Conservation (phyloP, 1,140 invertebrate species). For the Drosophila miranda region DNA sequence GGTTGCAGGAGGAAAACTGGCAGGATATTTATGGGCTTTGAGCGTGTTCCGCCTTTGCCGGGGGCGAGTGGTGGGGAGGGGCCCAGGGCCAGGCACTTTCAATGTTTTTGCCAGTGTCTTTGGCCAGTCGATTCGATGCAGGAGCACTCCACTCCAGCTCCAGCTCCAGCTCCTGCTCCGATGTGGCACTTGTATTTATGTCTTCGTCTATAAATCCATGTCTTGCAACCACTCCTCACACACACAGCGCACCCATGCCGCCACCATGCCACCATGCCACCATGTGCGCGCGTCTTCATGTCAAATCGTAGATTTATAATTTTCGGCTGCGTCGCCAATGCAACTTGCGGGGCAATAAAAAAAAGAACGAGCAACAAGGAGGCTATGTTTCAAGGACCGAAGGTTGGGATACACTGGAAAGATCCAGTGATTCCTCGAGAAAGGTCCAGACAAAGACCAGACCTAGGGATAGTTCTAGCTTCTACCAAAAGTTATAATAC, state of each 20-base stretch:
- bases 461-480: too few relatives aligned
- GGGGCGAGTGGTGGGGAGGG: conserved; percentile 25
- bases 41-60: conserved; percentile 72
- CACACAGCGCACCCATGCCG: conserved; percentile 10
- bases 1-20: conserved; percentile 55
- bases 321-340: conserved; percentile 65
- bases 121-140: conserved; percentile 48
- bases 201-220: conserved; percentile 81
- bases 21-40: conserved; percentile 77
- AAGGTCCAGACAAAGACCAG: too few relatives aligned
- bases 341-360: conserved; percentile 55
- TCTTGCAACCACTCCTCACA: conserved; percentile 49
- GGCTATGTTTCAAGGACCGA: neutral
- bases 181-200: conserved; percentile 75
- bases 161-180: neutral
- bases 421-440: too few relatives aligned
- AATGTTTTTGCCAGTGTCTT: conserved; percentile 62
- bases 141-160: conserved; percentile 10
- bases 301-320: conserved; percentile 81
- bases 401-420: neutral
- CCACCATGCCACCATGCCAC: neutral
- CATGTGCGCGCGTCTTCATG: conserved; percentile 63
- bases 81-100: conserved; percentile 36
- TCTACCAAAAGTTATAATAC: neutral
- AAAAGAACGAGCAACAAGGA: conserved; percentile 7